Conservation (phyloP, 92 coral and sea anemone species). For the Epizoanthus fatuus region DNA sequence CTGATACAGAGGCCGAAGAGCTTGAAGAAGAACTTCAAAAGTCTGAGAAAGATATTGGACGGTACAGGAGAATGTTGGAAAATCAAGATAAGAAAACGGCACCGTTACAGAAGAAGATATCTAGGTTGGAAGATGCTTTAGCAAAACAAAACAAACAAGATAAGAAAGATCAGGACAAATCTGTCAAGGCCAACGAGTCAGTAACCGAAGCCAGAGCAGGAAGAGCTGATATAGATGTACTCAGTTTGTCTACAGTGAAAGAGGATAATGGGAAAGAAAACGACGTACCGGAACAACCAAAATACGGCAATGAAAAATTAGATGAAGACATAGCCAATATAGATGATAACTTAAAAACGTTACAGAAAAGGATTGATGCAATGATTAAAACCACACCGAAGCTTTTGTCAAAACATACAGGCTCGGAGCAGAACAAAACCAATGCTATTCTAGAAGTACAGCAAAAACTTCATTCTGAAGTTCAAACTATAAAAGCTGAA, state of each 20-base stretch:
- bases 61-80: slow-evolving; percentile 64
- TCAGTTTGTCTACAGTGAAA: background rate
- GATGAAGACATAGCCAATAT: background rate
- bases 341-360: slow-evolving; percentile 15
- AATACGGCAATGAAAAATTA: background rate
- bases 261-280: background rate
- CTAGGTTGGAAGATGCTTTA: slow-evolving; percentile 44
- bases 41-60: slow-evolving; percentile 50
- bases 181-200: background rate
- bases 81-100: slow-evolving; percentile 51
- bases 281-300: background rate
- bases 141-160: background rate
- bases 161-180: background rate
- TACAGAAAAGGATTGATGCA: slow-evolving; percentile 12
- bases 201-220: background rate
- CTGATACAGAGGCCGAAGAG: slow-evolving; percentile 30
- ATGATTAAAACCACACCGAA: background rate
- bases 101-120: slow-evolving; percentile 71
- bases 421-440: background rate
- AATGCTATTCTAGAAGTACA: background rate
- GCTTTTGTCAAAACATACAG: background rate
- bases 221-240: background rate
- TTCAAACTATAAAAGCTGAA: background rate
- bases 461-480: background rate
- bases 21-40: slow-evolving; percentile 38